These are phyloP conservation scores for Darwinula stevensoni DNA, from an alignment of 2,888 invertebrate species.

Conservation along the genomic window DNA sequence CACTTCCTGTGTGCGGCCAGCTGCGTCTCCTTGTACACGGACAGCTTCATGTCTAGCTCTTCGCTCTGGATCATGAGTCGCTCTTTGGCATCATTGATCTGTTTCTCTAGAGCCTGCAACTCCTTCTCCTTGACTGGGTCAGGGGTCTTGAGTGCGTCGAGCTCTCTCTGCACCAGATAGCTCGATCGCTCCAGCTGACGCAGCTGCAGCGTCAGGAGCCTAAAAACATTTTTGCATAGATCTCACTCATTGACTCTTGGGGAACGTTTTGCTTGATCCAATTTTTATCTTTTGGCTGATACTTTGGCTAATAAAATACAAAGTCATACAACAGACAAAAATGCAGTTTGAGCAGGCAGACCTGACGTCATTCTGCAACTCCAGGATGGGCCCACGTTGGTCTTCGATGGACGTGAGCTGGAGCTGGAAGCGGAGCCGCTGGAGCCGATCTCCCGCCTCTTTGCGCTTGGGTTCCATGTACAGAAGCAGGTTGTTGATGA, in stretches of 20 bases:
- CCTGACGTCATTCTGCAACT: constrained; percentile 45
- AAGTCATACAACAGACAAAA: background rate
- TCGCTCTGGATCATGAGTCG: constrained; percentile 59
- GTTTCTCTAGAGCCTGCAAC: constrained; percentile 5
- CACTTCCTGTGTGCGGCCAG: constrained; percentile 20
- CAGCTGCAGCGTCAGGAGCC: too few species aligned
- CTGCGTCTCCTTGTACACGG: constrained; percentile 58
- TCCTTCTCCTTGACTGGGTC: background rate
- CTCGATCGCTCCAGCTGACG: constrained; percentile 64
- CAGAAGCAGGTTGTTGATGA: constrained; percentile 82
- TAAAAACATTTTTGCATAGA: too few species aligned
- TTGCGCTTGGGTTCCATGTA: constrained; percentile 88
- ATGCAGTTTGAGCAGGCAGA: constrained; percentile 10
- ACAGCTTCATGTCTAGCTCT: constrained; percentile 79
- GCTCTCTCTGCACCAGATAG: constrained; percentile 40
- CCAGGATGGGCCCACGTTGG: constrained; percentile 66
- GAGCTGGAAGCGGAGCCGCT: constrained; percentile 75
- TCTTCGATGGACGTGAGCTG: constrained; percentile 72
- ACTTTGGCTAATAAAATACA: background rate
- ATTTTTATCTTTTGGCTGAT: too few species aligned
- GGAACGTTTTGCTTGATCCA: too few species aligned
- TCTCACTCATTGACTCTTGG: too few species aligned
- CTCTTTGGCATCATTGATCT: constrained; percentile 39
- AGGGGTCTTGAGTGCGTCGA: background rate
- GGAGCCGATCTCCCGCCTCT: constrained; percentile 57